phyloP scores from a whole-genome alignment of 2,113 vertebrate genomes.

The Lophochroa leadbeateri region DNA sequence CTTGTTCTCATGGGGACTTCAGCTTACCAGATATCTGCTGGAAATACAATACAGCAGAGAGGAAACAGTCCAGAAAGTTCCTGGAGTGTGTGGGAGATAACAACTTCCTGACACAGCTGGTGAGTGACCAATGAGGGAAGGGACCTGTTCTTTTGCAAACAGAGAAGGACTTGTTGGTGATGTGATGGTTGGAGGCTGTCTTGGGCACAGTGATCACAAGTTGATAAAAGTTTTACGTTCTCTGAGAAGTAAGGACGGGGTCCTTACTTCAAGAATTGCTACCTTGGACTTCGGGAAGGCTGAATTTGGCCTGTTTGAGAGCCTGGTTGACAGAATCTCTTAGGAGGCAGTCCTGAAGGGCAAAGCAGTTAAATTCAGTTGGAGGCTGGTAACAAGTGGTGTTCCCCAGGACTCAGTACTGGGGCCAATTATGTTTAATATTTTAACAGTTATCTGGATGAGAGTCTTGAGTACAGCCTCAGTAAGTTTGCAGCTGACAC shows the following conservation, averaged over 20 bases:
- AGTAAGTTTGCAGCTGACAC: neutral
- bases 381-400: neutral
- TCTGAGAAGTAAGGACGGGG: neutral
- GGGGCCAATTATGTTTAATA: neutral
- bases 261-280: neutral
- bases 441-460: neutral
- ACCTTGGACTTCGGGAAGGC: neutral
- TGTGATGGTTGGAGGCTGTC: neutral
- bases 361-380: neutral
- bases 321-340: neutral
- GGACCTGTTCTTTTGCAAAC: neutral
- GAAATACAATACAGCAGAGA: neutral
- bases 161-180: neutral
- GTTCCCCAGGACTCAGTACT: neutral
- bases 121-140: neutral
- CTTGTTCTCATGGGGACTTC: neutral
- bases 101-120: neutral
- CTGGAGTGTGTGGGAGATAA: neutral
- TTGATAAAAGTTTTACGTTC: neutral
- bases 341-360: neutral
- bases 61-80: neutral
- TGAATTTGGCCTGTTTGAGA: neutral
- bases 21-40: neutral
- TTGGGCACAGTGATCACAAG: neutral
- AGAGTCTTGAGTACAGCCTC: neutral